A percentile compares a stretch with the other conserved stretches of the same genome.
Conservation (phyloP, 2,888 invertebrate genomes). For the Spodoptera littoralis region DNA sequence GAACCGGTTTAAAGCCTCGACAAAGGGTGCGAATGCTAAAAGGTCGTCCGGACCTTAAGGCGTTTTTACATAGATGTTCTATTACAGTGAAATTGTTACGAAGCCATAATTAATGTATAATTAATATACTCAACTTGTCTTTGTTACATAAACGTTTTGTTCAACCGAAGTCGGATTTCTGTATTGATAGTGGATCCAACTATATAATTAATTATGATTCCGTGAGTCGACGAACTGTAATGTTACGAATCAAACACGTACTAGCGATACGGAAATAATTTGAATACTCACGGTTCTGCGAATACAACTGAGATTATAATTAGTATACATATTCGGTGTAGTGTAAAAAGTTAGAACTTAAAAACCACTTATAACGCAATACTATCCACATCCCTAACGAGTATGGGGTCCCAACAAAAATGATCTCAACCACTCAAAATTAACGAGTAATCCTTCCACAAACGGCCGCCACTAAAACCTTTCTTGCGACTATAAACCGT, state of each 20-base stretch:
- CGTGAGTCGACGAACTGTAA: slow-evolving; percentile 14
- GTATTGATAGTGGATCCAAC: slow-evolving; percentile 42
- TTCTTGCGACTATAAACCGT: slow-evolving; percentile 67
- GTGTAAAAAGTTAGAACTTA: neutral
- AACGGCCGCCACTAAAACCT: slow-evolving; percentile 64
- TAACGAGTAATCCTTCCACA: slow-evolving; percentile 59
- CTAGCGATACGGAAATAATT: slow-evolving; percentile 3
- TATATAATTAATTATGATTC: slow-evolving; percentile 48
- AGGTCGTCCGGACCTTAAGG: slow-evolving; percentile 63
- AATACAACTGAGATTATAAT: no score
- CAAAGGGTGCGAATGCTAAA: slow-evolving; percentile 70
- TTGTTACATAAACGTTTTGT: slow-evolving; percentile 48
- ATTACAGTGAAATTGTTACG: slow-evolving; percentile 21
- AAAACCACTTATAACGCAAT: slow-evolving; percentile 26
- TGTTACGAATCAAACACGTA: slow-evolving; percentile 11
- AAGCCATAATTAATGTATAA: slow-evolving; percentile 54
- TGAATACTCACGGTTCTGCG: neutral
- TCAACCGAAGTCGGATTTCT: slow-evolving; percentile 28
- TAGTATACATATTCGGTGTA: no score
- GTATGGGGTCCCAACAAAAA: slow-evolving; percentile 50
- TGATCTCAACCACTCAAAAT: slow-evolving; percentile 60
- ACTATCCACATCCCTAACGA: slow-evolving; percentile 21
- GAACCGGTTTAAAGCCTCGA: slow-evolving; percentile 67
- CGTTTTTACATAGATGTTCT: slow-evolving; percentile 63
- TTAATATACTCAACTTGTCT: slow-evolving; percentile 52